phyloP scores from a whole-genome alignment of 1,140 invertebrate species.

The Plectus sambesii region DNA sequence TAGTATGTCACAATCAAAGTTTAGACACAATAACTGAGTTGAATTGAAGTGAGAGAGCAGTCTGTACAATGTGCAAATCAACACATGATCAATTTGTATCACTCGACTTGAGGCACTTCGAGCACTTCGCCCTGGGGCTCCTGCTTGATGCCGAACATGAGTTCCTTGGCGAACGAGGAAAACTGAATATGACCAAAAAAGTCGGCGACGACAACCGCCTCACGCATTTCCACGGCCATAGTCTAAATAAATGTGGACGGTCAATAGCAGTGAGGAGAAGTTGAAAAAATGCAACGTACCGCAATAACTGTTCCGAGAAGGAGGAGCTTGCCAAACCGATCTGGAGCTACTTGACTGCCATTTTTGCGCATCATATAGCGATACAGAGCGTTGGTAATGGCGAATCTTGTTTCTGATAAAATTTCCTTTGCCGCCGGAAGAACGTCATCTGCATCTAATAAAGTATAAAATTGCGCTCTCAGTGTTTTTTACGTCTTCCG shows the following conservation, averaged over 20 bases:
- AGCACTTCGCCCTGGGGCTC: no score
- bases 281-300: no score
- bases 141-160: conserved; percentile 35
- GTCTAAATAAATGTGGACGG: no score
- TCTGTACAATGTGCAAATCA: no score
- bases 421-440: conserved; percentile 14
- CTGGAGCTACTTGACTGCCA: conserved; percentile 38
- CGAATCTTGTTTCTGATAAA: conserved; percentile 29
- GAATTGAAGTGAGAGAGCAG: no score
- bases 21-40: no score
- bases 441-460: conserved; percentile 43
- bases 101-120: no score
- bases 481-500: no score
- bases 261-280: no score
- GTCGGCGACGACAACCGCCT: conserved; percentile 42
- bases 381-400: conserved; percentile 42
- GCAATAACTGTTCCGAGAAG: conserved; percentile 42
- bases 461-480: no score
- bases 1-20: no score
- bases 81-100: no score
- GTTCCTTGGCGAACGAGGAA: conserved; percentile 35
- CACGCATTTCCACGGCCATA: conserved; percentile 44
- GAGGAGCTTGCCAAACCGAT: conserved; percentile 34
- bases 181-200: conserved; percentile 42
- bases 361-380: conserved; percentile 26